These are phyloP conservation scores for Lampris incognitus DNA, from an alignment of 2,113 vertebrate genomes.

Conservation along the genomic window DNA sequence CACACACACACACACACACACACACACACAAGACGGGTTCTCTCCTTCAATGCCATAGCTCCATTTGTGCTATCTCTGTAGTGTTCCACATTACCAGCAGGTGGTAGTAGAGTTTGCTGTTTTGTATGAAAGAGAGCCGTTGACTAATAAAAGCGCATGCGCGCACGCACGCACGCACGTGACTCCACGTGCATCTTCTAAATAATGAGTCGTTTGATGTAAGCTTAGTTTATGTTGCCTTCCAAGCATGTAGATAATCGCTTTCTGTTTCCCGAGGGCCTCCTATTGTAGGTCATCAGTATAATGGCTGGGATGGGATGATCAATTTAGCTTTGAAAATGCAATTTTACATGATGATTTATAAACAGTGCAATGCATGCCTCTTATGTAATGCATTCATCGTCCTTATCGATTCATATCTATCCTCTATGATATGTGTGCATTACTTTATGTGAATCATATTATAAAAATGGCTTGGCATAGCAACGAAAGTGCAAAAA, in stretches of 20 bases:
- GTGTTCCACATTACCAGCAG: slow-evolving; percentile 47
- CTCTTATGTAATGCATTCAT: too few relatives aligned
- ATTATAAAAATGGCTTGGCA: background rate
- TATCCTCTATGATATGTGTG: too few relatives aligned
- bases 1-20: background rate
- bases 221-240: slow-evolving; percentile 1
- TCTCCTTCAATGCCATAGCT: background rate
- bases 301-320: background rate
- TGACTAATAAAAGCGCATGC: too few relatives aligned
- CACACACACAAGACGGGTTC: background rate
- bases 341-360: too few relatives aligned
- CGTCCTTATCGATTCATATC: too few relatives aligned
- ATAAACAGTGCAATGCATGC: too few relatives aligned
- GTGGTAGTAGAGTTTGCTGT: slow-evolving; percentile 63
- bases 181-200: slow-evolving; percentile 38
- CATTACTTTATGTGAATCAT: background rate
- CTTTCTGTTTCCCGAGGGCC: slow-evolving; percentile 1
- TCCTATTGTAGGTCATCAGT: slow-evolving; percentile 32
- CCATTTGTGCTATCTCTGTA: background rate
- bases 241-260: slow-evolving; percentile 5
- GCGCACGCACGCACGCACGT: background rate
- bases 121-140: background rate
- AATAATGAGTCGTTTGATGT: slow-evolving; percentile 1
- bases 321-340: background rate
- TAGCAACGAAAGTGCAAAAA: background rate